Evolutionary conservation across 64 coral and sea anemone genomes (phyloP).

Genomic region (Exaiptasia diaphana): DNA sequence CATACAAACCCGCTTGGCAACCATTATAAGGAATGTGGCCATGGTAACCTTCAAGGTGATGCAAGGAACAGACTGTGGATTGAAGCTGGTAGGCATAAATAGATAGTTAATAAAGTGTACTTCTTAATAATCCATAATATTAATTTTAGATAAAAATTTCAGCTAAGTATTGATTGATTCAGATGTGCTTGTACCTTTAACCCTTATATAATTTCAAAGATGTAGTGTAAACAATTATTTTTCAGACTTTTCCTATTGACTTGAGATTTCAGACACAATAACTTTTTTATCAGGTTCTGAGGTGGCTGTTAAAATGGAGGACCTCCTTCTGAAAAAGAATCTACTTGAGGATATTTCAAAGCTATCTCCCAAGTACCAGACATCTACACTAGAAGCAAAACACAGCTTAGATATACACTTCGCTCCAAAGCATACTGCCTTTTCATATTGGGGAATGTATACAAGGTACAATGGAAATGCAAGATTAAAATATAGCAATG

Average conservation of each 20-base stretch:
- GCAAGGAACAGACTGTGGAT: background rate
- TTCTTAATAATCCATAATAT: too few species aligned
- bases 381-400: conserved; percentile 21
- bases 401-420: conserved; percentile 34
- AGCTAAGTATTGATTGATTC: too few species aligned
- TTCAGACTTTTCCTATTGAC: too few species aligned
- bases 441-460: conserved; percentile 36
- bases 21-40: background rate
- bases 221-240: too few species aligned
- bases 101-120: too few species aligned
- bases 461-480: background rate
- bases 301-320: conserved; percentile 9
- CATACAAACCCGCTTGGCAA: background rate
- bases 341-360: conserved; percentile 3
- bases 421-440: conserved; percentile 21
- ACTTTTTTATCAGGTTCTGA: conserved; percentile 3
- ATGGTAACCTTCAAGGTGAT: conserved; percentile 2
- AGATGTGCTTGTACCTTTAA: too few species aligned
- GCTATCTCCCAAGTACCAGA: conserved; percentile 23
- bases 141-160: too few species aligned
- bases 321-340: background rate
- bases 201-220: too few species aligned
- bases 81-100: background rate
- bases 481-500: background rate
- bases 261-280: too few species aligned